These are phyloP conservation scores for Chrysodeixis includens DNA, from an alignment of 2,888 invertebrate genomes.

Conservation along the genomic window DNA sequence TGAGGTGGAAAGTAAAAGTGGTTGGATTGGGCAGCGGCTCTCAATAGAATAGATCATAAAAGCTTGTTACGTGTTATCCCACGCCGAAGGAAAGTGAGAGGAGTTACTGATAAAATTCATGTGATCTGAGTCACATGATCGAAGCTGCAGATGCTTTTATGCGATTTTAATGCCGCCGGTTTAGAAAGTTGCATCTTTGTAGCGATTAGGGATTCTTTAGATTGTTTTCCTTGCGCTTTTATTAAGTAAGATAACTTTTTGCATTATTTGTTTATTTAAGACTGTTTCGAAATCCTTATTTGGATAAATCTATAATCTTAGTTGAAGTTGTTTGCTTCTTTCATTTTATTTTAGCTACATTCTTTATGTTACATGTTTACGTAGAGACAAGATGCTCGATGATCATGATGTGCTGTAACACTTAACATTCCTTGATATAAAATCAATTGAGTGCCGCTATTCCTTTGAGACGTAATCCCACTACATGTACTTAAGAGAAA, in stretches of 20 bases:
- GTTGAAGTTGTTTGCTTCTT: background rate
- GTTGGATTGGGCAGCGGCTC: slow-evolving; percentile 77
- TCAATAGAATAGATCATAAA: slow-evolving; percentile 77
- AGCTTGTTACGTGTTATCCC: slow-evolving; percentile 70
- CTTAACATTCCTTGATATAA: background rate
- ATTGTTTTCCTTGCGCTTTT: slow-evolving; percentile 22
- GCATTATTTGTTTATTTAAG: slow-evolving; percentile 11
- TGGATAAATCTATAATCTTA: background rate
- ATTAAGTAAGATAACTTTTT: slow-evolving; percentile 11
- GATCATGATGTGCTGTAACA: background rate
- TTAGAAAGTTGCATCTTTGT: slow-evolving; percentile 61
- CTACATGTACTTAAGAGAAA: background rate
- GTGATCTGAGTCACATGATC: slow-evolving; percentile 49
- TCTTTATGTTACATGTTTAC: background rate
- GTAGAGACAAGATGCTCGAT: background rate
- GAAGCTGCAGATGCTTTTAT: slow-evolving; percentile 39
- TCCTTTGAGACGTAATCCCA: background rate
- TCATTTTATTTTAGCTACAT: background rate
- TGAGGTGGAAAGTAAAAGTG: slow-evolving; percentile 84
- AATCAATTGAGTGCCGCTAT: background rate
- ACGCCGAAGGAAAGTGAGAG: slow-evolving; percentile 81
- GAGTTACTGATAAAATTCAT: slow-evolving; percentile 59
- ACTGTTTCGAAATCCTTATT: background rate
- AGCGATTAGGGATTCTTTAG: slow-evolving; percentile 38
- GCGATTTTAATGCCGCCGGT: slow-evolving; percentile 45